Percentiles rank a stretch among this genome's conserved stretches.
These are phyloP conservation scores for Drosophila tsacasi DNA, from an alignment of 1,140 invertebrate species.

Conservation along the genomic window DNA sequence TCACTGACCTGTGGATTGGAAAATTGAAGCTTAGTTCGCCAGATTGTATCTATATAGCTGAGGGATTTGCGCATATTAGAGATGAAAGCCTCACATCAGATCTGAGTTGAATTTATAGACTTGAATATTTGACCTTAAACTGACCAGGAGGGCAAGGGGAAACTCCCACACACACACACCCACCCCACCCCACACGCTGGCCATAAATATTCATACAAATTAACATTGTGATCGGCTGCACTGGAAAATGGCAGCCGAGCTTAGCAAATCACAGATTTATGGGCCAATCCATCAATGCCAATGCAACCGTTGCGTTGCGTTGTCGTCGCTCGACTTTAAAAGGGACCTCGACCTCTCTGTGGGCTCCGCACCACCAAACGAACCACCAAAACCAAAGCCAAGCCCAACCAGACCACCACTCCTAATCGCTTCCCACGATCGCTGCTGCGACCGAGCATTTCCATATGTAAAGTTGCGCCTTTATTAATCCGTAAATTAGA, in stretches of 20 bases:
- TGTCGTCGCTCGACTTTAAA: conserved; percentile 20
- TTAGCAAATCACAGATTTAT: conserved; percentile 83
- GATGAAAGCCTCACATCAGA: conserved; percentile 1
- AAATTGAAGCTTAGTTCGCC: conserved; percentile 46
- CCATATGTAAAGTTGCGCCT: conserved; percentile 82
- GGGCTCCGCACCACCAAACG: conserved; percentile 20
- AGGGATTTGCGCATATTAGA: conserved; percentile 18
- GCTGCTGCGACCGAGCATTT: conserved; percentile 48
- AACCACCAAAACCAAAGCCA: neutral
- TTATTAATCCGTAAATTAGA: conserved; percentile 83
- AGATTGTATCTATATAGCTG: conserved; percentile 6
- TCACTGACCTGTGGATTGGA: conserved; percentile 52
- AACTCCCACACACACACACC: neutral
- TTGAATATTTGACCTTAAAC: conserved; percentile 5
- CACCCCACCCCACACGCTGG: neutral
- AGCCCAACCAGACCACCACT: conserved; percentile 3
- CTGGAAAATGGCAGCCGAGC: conserved; percentile 61
- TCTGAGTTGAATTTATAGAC: neutral
- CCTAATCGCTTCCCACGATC: conserved; percentile 82
- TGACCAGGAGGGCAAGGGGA: neutral
- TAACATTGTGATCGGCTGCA: conserved; percentile 52
- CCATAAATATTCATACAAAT: conserved; percentile 66
- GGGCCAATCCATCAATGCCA: conserved; percentile 80
- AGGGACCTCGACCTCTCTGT: conserved; percentile 3
- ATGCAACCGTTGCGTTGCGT: conserved; percentile 6